Evolutionary conservation across 2,888 invertebrate species (phyloP).

Genomic region (Lithophane semibrunnea): DNA sequence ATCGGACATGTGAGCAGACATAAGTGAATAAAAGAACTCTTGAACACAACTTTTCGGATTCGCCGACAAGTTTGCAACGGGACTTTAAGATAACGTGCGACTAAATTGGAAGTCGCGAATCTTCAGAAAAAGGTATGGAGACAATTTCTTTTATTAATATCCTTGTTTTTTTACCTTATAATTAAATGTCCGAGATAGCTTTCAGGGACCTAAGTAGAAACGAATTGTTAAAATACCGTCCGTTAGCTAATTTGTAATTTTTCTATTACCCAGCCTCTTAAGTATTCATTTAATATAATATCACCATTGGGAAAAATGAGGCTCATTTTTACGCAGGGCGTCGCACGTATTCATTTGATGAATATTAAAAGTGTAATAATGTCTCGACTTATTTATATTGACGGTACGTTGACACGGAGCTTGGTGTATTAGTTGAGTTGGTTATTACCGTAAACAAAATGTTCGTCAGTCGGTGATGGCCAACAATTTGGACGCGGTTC

Average conservation of each 20-base stretch:
- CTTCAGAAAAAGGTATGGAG: constrained; percentile 61
- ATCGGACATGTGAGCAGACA: constrained; percentile 19
- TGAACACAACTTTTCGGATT: constrained; percentile 70
- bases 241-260: constrained; percentile 46
- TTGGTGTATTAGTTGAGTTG: constrained; percentile 18
- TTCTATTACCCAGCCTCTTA: constrained; percentile 46
- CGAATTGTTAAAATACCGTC: constrained; percentile 43
- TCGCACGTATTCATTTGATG: constrained; percentile 47
- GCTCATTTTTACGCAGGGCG: constrained; percentile 44
- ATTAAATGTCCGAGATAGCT: constrained; percentile 32
- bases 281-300: constrained; percentile 56
- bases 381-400: constrained; percentile 30
- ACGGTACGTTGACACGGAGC: constrained; percentile 23
- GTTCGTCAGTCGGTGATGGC: constrained; percentile 69
- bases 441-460: constrained; percentile 69
- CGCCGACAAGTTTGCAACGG: constrained; percentile 63
- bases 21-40: constrained; percentile 58
- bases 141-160: constrained; percentile 31
- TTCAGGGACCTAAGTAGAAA: constrained; percentile 27
- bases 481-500: constrained; percentile 74
- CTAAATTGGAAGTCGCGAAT: constrained; percentile 43
- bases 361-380: constrained; percentile 53
- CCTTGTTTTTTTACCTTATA: constrained; percentile 11
- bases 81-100: constrained; percentile 57
- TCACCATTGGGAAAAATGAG: constrained; percentile 54